Conservation (phyloP, 2,888 invertebrate species). For the Cylindroiulus punctatus region DNA sequence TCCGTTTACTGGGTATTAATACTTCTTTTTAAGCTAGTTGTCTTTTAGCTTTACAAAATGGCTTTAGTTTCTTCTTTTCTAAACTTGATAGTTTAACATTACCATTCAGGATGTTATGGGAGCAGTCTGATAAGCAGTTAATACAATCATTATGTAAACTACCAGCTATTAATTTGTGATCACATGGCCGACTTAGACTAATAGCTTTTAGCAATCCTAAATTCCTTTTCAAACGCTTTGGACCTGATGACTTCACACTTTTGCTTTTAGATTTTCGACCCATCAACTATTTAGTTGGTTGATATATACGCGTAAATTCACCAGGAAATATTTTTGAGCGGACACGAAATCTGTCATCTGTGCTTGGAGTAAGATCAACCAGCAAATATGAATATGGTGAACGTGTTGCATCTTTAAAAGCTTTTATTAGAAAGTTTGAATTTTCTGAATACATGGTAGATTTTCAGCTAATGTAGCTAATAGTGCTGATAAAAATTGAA, state of each 20-base stretch:
- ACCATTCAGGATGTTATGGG: background rate
- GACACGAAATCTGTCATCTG: constrained; percentile 31
- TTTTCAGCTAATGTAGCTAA: no score
- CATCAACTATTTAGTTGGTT: background rate
- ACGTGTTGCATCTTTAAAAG: constrained; percentile 54
- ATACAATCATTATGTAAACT: background rate
- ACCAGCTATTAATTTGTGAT: background rate
- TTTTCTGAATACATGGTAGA: constrained; percentile 51
- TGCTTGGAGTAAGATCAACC: constrained; percentile 50
- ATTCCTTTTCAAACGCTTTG: background rate
- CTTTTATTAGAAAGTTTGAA: constrained; percentile 16
- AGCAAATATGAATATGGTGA: constrained; percentile 54
- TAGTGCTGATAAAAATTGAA: no score
- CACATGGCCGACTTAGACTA: background rate
- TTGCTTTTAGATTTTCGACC: background rate
- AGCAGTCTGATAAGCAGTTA: background rate
- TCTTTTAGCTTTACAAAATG: background rate
- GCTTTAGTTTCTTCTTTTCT: background rate
- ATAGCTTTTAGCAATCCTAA: background rate
- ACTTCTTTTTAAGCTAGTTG: background rate
- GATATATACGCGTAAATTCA: background rate
- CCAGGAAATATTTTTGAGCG: background rate
- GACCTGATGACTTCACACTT: background rate
- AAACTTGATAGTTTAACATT: background rate
- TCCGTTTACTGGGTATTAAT: background rate